Evolutionary conservation across 2,797 vertebrate species (phyloP), one percentile per base, ranked within the genome.

Genomic region (Dermochelys coriacea): DNA sequence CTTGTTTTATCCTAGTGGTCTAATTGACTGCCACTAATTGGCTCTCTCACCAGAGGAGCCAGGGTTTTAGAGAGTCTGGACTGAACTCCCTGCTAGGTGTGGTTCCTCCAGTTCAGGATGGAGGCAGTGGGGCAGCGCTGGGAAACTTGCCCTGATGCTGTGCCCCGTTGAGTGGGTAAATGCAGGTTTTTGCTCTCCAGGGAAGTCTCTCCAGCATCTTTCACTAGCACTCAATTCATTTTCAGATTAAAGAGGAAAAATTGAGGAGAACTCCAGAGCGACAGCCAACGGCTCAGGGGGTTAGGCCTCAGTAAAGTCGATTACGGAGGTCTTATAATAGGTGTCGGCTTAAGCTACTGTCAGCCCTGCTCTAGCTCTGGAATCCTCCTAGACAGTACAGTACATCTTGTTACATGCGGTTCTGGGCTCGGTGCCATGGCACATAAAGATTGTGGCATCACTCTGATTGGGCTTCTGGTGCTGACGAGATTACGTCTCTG

Each of bases 381-480:
- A 49, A 71, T 87, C 55, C 61, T 61, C 51, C 18, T 54, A 64
- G n/a, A 83, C 52, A 75, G 25, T n/a, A 47, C n/a, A 50, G 52
- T 61, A 80, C 52, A 74, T 52, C 59, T 84, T 61, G 80, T 84
- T 84, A 84, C 2, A 14, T 61, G n/a, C 23, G 3, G 23, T 88
- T 80, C 89, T 87, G 59, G 91, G n/a, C 79, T 59, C 16, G 31
- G 47, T 25, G 71, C 25, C 11, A 50, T 0, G 23, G 21, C 5
- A 4, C 2, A 2, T 18, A 85, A 64, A 79, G 85, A 16, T 12
- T 54, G 86, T 64, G 25, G 47, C 5, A 57, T 51, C 49, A 0
- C 0, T 2, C 71, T 45, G 15, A 0, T 2, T 77, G 57, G 41
- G 10, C 45, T 82, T 10, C 0, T 0, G 15, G 47, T 37, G 29